Base-by-base conservation (phyloP, 2,888 invertebrate species). In the Diloba caeruleocephala region DNA sequence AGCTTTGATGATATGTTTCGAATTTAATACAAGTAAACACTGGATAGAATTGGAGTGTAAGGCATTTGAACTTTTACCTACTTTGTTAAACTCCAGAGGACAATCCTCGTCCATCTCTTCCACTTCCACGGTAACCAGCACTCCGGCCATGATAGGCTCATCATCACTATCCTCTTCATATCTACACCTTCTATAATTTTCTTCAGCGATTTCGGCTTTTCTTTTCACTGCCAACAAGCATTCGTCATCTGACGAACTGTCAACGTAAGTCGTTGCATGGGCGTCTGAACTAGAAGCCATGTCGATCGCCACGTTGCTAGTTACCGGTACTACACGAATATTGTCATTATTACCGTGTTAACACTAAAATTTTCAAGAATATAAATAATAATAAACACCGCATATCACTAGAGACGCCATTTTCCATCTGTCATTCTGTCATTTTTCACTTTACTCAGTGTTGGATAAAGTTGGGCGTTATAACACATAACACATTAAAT, bases 201-300 rank as follows among this genome's bases (percentile, higher is more conserved):
- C 42, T 17, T 48, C 57, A 36, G 55, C 36, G 12, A 45, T 44
- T 58, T 66, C 64, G 46, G 59, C 66, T 68, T 72, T 78, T 51
- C 61, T 52, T 59, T 79, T 80, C 7, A 79, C 43, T 10, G 53
- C 39, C 6, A 52, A 72, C 13, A 79, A 71, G 56, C 72, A 67
- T 23, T 79, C 79, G 12, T 79, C 79, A 8, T 80, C 79, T 0
- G 79, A 79, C 0, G 77, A 78, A 58, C 60, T 68, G 28, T 78
- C 76, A 13, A 59, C 50, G 32, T 55, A 64, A 13, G 52, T 62
- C 7, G 75, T 56, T n/a, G 44, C 62, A 19, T 55, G 57, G 46
- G 61, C 51, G 28, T 58, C 53, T 9, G 51, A 55, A 29, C 36
- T 39, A 42, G 68, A 59, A 51, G 68, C 67, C 78, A 79, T 78